Conservation (phyloP, 53 echinoderm and acorn worm genomes). For the Temnopleurus reevesii region DNA sequence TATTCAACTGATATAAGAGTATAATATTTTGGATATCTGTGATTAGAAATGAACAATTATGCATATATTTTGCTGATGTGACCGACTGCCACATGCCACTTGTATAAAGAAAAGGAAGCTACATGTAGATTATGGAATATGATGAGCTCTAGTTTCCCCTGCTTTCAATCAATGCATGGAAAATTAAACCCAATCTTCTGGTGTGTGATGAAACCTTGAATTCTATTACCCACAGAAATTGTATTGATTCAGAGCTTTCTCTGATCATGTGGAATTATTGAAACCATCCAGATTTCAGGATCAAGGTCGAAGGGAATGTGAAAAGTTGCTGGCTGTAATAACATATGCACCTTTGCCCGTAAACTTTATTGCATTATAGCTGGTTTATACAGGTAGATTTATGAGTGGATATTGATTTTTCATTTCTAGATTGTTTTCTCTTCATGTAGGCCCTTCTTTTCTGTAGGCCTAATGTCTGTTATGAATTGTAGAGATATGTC, state of each 20-base stretch:
- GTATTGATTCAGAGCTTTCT: neutral
- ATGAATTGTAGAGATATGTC: too few species aligned
- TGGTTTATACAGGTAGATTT: too few species aligned
- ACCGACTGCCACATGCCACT: neutral
- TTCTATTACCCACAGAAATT: neutral
- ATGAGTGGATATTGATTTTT: too few species aligned
- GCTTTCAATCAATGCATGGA: neutral
- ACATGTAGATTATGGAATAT: neutral
- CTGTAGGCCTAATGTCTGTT: too few species aligned
- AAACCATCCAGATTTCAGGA: neutral
- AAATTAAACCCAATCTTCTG: neutral
- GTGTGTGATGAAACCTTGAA: neutral
- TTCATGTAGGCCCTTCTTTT: too few species aligned
- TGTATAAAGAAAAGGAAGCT: neutral
- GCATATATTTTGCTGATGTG: too few species aligned
- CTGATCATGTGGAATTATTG: neutral
- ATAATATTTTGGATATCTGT: too few species aligned
- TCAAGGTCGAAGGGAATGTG: slow-evolving; percentile 1
- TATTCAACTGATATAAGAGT: too few species aligned
- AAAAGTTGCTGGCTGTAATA: slow-evolving; percentile 20
- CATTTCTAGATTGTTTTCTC: too few species aligned
- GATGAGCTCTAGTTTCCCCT: neutral
- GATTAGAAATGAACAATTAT: too few species aligned
- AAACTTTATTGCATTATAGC: too few species aligned
- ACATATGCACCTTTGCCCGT: too few species aligned